Conservation (phyloP, 2,113 vertebrate species). For the Nesoenas mayeri region DNA sequence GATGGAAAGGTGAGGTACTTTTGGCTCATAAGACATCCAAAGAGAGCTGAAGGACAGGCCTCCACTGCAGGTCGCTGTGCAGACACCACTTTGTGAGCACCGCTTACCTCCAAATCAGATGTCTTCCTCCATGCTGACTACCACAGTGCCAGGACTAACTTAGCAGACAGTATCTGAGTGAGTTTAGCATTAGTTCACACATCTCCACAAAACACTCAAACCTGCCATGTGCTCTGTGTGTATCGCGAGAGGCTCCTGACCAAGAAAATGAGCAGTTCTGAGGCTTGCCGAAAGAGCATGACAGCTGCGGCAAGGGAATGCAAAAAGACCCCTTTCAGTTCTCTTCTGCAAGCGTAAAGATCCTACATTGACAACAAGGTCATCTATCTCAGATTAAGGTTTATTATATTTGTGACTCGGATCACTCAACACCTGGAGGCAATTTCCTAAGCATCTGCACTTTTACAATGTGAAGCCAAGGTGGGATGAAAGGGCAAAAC, state of each 20-base stretch:
- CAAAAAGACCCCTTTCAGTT: not conserved
- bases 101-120: not conserved
- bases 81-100: not conserved
- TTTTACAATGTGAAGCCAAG: constrained; percentile 53
- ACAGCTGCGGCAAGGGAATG: not conserved
- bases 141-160: not conserved
- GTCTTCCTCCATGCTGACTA: not conserved
- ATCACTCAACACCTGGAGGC: constrained; percentile 52
- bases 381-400: constrained; percentile 29
- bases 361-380: constrained; percentile 9
- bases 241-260: not conserved
- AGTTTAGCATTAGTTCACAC: not conserved
- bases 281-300: not conserved
- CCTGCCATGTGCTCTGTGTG: not conserved
- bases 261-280: not conserved
- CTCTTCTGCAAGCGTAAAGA: not conserved
- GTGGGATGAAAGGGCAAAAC: constrained; percentile 52
- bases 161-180: not conserved
- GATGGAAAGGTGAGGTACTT: not conserved
- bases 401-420: constrained; percentile 49
- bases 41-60: not conserved
- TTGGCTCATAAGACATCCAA: not conserved
- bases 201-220: not conserved
- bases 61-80: not conserved
- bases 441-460: constrained; percentile 66